Evolutionary conservation across 2,888 invertebrate genomes (phyloP), one percentile per base, ranked within the genome.

Genomic region (Trilocha varians): DNA sequence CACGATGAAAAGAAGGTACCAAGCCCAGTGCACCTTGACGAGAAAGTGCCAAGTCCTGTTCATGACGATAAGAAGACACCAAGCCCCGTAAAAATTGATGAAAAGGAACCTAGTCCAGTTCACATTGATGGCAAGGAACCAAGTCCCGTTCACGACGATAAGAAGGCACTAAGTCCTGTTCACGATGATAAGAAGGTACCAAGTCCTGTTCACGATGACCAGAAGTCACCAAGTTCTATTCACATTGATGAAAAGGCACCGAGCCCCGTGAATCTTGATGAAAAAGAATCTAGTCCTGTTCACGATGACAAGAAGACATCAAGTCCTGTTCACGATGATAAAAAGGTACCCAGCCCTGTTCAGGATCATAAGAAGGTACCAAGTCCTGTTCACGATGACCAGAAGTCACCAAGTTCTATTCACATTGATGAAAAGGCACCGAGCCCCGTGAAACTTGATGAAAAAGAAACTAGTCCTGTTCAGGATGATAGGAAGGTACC

Each of bases 91-190:
- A 39, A 3, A 43, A 41, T 8, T 8, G 45, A 42, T 1, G 43
- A 48, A 0, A 43, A 44, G 16, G 44, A 25, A 6, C 13, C 40
- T 1, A 44, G 45, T 18, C 35, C 39, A 5, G 34, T 14, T 3
- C 42, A 44, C 39, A 32, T 36, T 13, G 13, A 35, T 13, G 13
- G 13, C 0, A 52, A 46, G 13, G 40, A 25, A 6, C 13, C 40
- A 1, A 44, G 45, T 18, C 35, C 39, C 5, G 34, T 14, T 3
- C 42, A 44, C 39, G 34, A 38, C 13, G 13, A 35, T 13, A 11
- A 16, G 0, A 52, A 46, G 13, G 40, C 38, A 8, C 37, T 40
- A 0, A 49, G 45, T 18, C 45, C 47, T 1, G 25, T 39, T 3
- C 41, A 44, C 2, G 15, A 11, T 3, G 40, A 40, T 0, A 42